Evolutionary conservation across 2,797 vertebrate genomes (phyloP).

Genomic region (Aselliscus stoliczkanus): DNA sequence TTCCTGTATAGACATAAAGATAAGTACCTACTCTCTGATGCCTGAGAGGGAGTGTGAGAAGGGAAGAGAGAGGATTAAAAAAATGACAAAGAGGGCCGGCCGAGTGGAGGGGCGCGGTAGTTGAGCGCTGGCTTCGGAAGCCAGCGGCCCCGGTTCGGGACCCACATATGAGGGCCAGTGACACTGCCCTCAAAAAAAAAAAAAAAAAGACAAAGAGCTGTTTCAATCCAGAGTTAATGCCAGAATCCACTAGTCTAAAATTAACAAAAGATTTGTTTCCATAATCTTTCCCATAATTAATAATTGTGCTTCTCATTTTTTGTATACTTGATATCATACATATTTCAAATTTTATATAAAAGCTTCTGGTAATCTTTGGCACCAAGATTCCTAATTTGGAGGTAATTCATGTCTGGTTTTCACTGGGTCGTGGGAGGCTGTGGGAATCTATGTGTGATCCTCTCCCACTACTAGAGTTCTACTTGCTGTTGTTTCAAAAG

Average conservation of each 20-base stretch:
- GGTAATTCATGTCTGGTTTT: not conserved
- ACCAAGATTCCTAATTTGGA: not conserved
- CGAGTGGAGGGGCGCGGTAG: too few relatives aligned
- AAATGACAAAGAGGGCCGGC: not conserved
- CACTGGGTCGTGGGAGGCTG: not conserved
- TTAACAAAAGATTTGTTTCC: conserved; percentile 18
- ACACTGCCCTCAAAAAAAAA: too few relatives aligned
- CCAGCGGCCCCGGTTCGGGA: too few relatives aligned
- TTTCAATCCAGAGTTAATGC: not conserved
- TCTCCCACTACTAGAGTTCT: not conserved
- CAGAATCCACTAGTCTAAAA: conserved; percentile 30
- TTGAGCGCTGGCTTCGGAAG: too few relatives aligned
- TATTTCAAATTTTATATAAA: conserved; percentile 24
- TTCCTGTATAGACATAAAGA: not conserved
- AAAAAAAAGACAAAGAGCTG: not conserved
- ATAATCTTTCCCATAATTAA: not conserved
- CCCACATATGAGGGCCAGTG: too few relatives aligned
- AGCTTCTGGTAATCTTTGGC: not conserved
- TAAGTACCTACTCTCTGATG: not conserved
- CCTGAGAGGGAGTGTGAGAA: not conserved
- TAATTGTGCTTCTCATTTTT: conserved; percentile 1
- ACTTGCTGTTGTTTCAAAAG: not conserved
- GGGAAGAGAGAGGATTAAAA: not conserved
- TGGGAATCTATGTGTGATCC: not conserved
- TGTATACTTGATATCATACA: not conserved